Evolutionary conservation across 2,888 invertebrate species (phyloP), one percentile per base, ranked within the genome.

Genomic region (Elysia crispata): DNA sequence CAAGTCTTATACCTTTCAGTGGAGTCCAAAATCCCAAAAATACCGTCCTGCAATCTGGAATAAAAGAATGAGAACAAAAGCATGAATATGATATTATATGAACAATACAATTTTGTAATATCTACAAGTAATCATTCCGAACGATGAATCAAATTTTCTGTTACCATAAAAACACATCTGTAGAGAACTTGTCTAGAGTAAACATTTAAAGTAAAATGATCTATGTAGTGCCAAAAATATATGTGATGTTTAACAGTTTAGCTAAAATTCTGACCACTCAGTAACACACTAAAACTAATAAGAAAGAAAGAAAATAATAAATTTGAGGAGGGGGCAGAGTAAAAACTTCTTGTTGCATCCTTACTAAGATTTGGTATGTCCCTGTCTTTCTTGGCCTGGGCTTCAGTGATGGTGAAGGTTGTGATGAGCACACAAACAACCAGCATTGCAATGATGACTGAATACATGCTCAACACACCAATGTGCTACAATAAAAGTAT

Each of bases 1-100:
- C n/a, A n/a, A n/a, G n/a, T n/a, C n/a, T n/a, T n/a, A 81, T 86
- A 91, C 91, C 91, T 89, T 88, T 90, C 23, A 91, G 80, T 30
- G 91, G 91, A 76, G 88, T 86, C 89, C 90, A 90, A 79, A 90
- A 91, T 33, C 89, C 90, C 77, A 85, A 81, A 76, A 91, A 86
- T 77, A 90, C 80, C 18, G 83, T 64, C 41, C 83, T 81, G 81
- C 87, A 89, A 81, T 83, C 91, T 91, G 85, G 23, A 86, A 86
- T 1, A 20, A 66, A 20, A 66, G 23, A 73, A 74, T 57, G 20
- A 8, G 5, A 41, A 11, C 41, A 41, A 41, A 41, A 41, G 41
- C 41, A 41, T 41, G 3, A 11, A 3, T 41, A 41, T 41, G 41
- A 41, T 41, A 41, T 41, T 41, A 11, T 11, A 41, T 41, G 41